Conservation (phyloP, 2,797 vertebrate species). For the Sebastes matsubarae region DNA sequence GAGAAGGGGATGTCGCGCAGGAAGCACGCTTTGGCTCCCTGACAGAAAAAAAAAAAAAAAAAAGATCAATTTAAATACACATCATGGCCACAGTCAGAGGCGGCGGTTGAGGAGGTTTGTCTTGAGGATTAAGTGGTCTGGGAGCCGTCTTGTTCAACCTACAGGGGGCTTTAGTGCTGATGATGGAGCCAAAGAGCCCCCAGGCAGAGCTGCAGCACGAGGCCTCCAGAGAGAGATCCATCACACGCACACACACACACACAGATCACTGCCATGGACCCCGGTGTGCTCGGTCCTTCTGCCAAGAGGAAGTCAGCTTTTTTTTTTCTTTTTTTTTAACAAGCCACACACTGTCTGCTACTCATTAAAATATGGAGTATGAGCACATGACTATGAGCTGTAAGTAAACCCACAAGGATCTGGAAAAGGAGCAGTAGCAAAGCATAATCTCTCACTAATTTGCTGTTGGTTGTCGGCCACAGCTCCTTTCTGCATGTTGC, state of each 20-base stretch:
- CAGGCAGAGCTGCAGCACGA: conserved; percentile 47
- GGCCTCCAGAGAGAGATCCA: conserved; percentile 64
- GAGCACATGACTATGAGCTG: conserved; percentile 68
- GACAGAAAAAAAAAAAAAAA: conserved; percentile 29
- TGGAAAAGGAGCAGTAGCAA: conserved; percentile 72
- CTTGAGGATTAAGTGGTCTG: conserved; percentile 49
- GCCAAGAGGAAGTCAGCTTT: conserved; percentile 68
- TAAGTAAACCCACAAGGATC: conserved; percentile 72
- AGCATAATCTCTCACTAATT: conserved; percentile 68
- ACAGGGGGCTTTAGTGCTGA: conserved; percentile 57
- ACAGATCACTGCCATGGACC: conserved; percentile 27
- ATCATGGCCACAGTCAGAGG: conserved; percentile 17
- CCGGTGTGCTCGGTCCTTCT: conserved; percentile 53
- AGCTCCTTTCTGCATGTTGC: conserved; percentile 57
- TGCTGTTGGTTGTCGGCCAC: conserved; percentile 58
- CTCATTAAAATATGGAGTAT: conserved; percentile 78
- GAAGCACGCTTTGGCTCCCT: conserved; percentile 98
- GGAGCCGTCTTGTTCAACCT: conserved; percentile 57
- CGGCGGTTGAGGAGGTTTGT: conserved; percentile 37
- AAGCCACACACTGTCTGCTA: conserved; percentile 76
- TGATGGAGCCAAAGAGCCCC: conserved; percentile 63
- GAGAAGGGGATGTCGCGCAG: conserved; percentile 98
- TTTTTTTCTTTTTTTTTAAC: conserved; percentile 51
- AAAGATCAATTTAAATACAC: background rate
- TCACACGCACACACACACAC: conserved; percentile 14